Evolutionary conservation across 2,113 vertebrate species (phyloP).

Genomic region (Nipponia nippon): DNA sequence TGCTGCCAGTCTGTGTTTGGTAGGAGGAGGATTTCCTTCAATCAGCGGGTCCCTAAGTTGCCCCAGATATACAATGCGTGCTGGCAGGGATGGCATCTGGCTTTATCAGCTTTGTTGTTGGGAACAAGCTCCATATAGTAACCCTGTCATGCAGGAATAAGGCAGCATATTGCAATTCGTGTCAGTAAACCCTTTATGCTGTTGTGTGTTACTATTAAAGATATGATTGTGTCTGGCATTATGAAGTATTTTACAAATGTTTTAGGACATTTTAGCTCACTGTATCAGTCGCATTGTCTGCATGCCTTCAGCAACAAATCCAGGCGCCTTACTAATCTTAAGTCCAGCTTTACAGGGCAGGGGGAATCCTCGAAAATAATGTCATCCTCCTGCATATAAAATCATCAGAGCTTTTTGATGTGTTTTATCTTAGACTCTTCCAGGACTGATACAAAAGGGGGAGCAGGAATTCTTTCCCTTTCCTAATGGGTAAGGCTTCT

Average conservation of each 20-base stretch:
- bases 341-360: neutral
- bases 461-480: neutral
- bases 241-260: neutral
- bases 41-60: neutral
- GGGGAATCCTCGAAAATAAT: neutral
- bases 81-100: conserved; percentile 7
- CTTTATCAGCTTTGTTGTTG: conserved; percentile 15
- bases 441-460: neutral
- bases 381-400: neutral
- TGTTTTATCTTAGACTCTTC: neutral
- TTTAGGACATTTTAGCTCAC: neutral
- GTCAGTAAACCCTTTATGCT: neutral
- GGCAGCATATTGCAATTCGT: conserved; percentile 1
- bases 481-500: neutral
- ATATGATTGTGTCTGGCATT: conserved; percentile 20
- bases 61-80: neutral
- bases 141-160: conserved; percentile 3
- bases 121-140: neutral
- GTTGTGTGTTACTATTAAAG: neutral
- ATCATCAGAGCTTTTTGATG: neutral
- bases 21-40: conserved; percentile 19
- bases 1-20: conserved; percentile 15
- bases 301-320: neutral
- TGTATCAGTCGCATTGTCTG: neutral
- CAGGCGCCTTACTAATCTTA: neutral